A percentile compares a stretch with the other conserved stretches of the same genome.
Conservation (phyloP, 1,140 invertebrate genomes). For the Pachyrhynchus sulphureomaculatus region DNA sequence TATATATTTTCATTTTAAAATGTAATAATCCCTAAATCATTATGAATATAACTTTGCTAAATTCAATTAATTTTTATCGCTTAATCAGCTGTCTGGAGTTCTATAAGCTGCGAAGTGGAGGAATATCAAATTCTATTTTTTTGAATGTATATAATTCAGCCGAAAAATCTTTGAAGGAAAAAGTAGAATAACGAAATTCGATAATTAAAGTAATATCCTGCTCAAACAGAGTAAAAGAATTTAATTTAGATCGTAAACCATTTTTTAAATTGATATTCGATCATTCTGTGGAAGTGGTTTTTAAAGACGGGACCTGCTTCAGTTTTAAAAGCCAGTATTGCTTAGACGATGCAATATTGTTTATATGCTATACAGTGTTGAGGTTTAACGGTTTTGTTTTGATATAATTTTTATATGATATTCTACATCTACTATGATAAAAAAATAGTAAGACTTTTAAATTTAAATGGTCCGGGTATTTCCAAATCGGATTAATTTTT, state of each 20-base stretch:
- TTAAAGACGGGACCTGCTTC: neutral
- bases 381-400: too few species aligned
- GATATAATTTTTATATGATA: too few species aligned
- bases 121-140: constrained; percentile 7
- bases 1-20: too few species aligned
- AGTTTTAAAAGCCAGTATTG: too few species aligned
- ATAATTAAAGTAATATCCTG: constrained; percentile 45
- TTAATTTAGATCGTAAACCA: constrained; percentile 34
- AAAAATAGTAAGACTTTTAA: too few species aligned
- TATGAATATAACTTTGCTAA: neutral
- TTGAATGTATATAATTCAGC: neutral
- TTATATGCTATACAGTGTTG: too few species aligned
- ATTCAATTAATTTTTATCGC: constrained; percentile 7
- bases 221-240: constrained; percentile 41
- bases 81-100: neutral
- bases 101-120: neutral
- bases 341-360: too few species aligned
- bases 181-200: constrained; percentile 24
- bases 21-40: neutral
- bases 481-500: too few species aligned
- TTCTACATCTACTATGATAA: too few species aligned
- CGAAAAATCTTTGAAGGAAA: constrained; percentile 7
- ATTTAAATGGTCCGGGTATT: too few species aligned
- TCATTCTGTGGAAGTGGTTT: constrained; percentile 15
- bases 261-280: constrained; percentile 38